Evolutionary conservation across 2,797 vertebrate species (phyloP).

Genomic region (Acestrorhynchus altus): DNA sequence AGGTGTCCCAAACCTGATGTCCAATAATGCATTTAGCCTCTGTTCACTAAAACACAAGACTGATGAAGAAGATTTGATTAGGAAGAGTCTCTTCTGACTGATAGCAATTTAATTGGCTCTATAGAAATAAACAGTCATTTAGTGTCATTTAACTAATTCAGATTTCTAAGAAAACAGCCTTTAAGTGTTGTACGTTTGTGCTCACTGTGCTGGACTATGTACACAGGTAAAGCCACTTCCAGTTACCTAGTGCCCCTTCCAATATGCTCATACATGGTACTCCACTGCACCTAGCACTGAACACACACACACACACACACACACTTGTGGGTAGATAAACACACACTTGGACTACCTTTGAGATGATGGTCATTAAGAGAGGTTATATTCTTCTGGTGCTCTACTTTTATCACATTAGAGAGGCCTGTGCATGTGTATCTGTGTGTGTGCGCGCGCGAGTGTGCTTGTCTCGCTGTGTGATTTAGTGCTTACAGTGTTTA

Average conservation of each 20-base stretch:
- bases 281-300: neutral
- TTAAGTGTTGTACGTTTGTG: neutral
- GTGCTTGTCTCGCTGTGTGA: constrained; percentile 55
- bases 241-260: constrained; percentile 19
- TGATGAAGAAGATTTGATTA: neutral
- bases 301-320: constrained; percentile 14
- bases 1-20: no score
- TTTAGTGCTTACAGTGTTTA: constrained; percentile 72
- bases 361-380: constrained; percentile 70
- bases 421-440: neutral
- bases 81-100: neutral
- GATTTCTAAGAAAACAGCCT: no score
- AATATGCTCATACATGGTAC: constrained; percentile 1
- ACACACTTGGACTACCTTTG: neutral
- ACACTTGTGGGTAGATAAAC: constrained; percentile 23
- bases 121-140: neutral
- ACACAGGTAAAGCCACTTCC: neutral
- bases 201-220: neutral
- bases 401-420: constrained; percentile 74
- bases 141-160: no score
- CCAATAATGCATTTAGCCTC: no score
- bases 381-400: constrained; percentile 68
- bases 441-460: neutral
- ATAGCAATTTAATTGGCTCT: neutral
- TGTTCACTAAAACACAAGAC: neutral